A percentile compares a stretch with the other conserved stretches of the same genome.
Evolutionary conservation across 2,888 invertebrate species (phyloP).

Genomic region (Sminthurides aquaticus): DNA sequence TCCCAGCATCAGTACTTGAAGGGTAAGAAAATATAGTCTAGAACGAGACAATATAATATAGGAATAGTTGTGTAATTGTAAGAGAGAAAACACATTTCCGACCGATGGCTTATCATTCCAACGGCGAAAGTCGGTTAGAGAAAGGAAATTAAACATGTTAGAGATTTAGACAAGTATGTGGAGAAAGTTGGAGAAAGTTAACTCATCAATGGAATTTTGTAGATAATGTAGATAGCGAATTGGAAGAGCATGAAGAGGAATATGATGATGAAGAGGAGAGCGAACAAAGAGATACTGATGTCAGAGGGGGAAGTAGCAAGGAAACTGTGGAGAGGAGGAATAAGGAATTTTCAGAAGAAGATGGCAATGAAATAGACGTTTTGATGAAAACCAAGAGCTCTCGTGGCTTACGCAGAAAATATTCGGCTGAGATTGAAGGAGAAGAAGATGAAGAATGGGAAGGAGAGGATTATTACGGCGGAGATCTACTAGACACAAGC

Average conservation of each 20-base stretch:
- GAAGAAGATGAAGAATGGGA: constrained; percentile 19
- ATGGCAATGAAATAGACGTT: not conserved
- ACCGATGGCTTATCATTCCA: too few species aligned
- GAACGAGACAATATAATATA: too few species aligned
- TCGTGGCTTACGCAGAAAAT: not conserved
- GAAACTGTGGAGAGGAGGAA: constrained; percentile 6
- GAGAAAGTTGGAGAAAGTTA: too few species aligned
- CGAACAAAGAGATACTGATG: not conserved
- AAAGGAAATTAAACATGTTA: too few species aligned
- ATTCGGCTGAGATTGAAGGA: not conserved
- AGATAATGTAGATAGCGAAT: too few species aligned
- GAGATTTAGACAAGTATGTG: too few species aligned
- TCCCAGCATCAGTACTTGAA: constrained; percentile 14
- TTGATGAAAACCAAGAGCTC: not conserved
- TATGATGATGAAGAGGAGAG: constrained; percentile 7
- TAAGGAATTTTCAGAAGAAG: constrained; percentile 9
- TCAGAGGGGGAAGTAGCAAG: not conserved
- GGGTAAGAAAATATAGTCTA: too few species aligned
- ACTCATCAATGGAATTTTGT: too few species aligned
- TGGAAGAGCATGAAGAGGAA: not conserved
- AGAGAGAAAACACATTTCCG: too few species aligned
- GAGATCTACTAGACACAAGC: not conserved
- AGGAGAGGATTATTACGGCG: constrained; percentile 13
- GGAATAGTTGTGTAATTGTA: too few species aligned
- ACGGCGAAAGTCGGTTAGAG: too few species aligned